phyloP scores from a whole-genome alignment of 1,140 invertebrate species.

The Micrasema minimum region DNA sequence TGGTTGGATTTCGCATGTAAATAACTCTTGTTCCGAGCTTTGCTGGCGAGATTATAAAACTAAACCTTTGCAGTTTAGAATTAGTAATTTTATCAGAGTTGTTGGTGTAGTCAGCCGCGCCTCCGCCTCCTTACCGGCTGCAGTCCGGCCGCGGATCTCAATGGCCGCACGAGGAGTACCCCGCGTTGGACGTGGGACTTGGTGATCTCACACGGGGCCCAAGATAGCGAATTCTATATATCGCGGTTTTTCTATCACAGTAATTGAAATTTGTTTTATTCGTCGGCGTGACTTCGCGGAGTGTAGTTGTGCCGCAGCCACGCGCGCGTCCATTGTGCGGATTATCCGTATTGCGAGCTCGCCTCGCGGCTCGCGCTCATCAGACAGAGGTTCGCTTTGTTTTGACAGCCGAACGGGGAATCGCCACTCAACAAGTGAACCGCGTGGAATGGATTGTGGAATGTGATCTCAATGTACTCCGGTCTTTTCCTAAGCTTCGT shows the following conservation, averaged over 20 bases:
- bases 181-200: too few species aligned
- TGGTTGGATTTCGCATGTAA: too few species aligned
- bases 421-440: slow-evolving; percentile 28
- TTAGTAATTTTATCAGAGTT: too few species aligned
- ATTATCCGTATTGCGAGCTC: slow-evolving; percentile 1
- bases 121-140: too few species aligned
- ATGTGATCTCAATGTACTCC: slow-evolving; percentile 28
- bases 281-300: slow-evolving; percentile 37
- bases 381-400: slow-evolving; percentile 32
- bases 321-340: slow-evolving; percentile 28
- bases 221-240: slow-evolving; percentile 39
- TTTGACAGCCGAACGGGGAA: slow-evolving; percentile 29
- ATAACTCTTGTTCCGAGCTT: too few species aligned
- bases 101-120: too few species aligned
- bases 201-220: neutral
- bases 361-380: slow-evolving; percentile 18
- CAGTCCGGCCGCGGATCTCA: too few species aligned
- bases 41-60: too few species aligned
- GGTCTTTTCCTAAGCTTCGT: too few species aligned
- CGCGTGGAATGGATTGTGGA: slow-evolving; percentile 31
- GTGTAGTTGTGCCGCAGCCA: slow-evolving; percentile 6
- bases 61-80: too few species aligned
- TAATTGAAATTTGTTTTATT: slow-evolving; percentile 21
- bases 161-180: too few species aligned
- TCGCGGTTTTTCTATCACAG: slow-evolving; percentile 39